Evolutionary conservation across 2,113 vertebrate genomes (phyloP).

Genomic region (Eonycteris spelaea): DNA sequence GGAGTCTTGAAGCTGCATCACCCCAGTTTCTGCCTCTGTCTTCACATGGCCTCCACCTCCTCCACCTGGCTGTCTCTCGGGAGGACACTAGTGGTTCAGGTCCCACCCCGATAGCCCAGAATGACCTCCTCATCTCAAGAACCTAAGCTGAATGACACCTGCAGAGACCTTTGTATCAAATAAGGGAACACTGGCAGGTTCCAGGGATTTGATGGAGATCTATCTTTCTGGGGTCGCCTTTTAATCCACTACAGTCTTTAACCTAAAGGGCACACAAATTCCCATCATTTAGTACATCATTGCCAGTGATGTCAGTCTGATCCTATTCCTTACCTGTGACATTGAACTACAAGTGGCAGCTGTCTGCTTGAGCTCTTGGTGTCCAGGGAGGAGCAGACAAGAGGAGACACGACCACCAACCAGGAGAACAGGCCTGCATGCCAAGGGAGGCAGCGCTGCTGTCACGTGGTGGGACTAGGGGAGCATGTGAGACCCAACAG

Average conservation of each 20-base stretch:
- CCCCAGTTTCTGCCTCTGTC: neutral
- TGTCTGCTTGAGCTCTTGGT: neutral
- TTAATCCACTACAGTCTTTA: neutral
- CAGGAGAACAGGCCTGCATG: neutral
- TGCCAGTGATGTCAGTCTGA: accelerated
- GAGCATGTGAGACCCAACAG: neutral
- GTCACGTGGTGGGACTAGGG: neutral
- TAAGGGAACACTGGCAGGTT: neutral
- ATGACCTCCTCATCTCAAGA: neutral
- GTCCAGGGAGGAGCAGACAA: neutral
- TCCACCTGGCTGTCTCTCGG: neutral
- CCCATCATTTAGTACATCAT: neutral
- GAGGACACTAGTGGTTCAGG: neutral
- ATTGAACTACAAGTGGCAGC: neutral
- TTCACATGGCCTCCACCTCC: too few species aligned
- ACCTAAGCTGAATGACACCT: neutral
- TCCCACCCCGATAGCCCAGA: neutral
- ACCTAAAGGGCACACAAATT: neutral
- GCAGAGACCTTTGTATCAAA: neutral
- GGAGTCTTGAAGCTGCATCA: neutral
- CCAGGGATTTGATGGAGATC: neutral
- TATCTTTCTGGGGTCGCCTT: neutral
- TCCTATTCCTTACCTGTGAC: neutral
- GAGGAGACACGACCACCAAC: too few species aligned
- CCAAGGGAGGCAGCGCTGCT: neutral